Base-by-base conservation (phyloP, 2,113 vertebrate species). In the Stercorarius parasiticus region DNA sequence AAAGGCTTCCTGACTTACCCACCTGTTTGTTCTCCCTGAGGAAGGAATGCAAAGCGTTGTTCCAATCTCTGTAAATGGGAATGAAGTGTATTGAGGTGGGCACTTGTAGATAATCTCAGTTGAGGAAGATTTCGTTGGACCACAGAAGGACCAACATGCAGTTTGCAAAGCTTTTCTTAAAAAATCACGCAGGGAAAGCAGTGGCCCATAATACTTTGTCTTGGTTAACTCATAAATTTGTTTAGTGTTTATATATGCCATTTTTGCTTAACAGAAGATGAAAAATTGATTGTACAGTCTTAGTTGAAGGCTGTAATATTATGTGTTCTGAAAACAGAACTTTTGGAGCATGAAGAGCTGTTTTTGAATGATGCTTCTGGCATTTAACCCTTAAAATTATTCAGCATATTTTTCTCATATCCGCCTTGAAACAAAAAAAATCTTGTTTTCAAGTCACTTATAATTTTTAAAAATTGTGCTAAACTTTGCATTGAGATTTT, bases 111-210 rank as follows among this genome's bases (percentile, higher is more conserved):
- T 34, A 8, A 52, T 55, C 61, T 67, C 45, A 47, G 15, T 30
- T 71, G 12, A n/a, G 52, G 27, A 38, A 22, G 36, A 19, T 93
- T 59, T 85, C n/a, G 2, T 4, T 59, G 52, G 26, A 8, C 21
- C 21, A 6, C 2, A 7, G 78, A 42, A 79, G 47, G 36, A 49
- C 13, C 15, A 52, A 1, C 0, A 0, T 11, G 5, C 3, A 10
- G 11, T 85, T 74, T 58, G n/a, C 19, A 8, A 27, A 59, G 9
- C 15, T 93, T 53, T 64, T 59, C 42, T 55, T 55, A 2, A 52
- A 56, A 59, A 29, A 8, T 9, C 18, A 3, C 0, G 0, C 23
- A 22, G 43, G n/a, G 47, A 64, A 36, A 79, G 29, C 32, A 11
- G 4, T 80, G 59, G 42, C 15, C 42, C 10, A 5, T 17, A 58